A percentile compares a stretch with the other conserved stretches of the same genome.
These are phyloP conservation scores for Falco cherrug DNA, from an alignment of 2,797 vertebrate genomes.

Conservation along the genomic window DNA sequence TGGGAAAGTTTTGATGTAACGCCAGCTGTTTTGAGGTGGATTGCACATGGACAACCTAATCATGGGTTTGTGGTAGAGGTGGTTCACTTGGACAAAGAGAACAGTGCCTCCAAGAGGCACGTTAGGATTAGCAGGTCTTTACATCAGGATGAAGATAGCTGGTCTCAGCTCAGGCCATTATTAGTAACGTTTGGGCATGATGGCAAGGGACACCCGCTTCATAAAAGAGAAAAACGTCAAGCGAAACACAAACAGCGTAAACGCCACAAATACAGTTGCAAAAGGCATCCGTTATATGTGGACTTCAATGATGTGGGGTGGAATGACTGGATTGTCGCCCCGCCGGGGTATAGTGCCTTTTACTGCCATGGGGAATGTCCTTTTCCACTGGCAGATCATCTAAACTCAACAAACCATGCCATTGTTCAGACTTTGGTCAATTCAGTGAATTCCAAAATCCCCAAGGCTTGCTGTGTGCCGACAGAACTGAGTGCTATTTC, in stretches of 20 bases:
- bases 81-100: slow-evolving; percentile 84
- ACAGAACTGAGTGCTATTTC: slow-evolving; percentile 98
- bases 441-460: slow-evolving; percentile 98
- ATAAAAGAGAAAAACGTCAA: slow-evolving; percentile 93
- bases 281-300: slow-evolving; percentile 93
- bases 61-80: slow-evolving; percentile 97
- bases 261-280: slow-evolving; percentile 93
- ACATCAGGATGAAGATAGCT: slow-evolving; percentile 89
- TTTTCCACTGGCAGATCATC: slow-evolving; percentile 95
- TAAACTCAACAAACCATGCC: slow-evolving; percentile 97
- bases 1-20: slow-evolving; percentile 99
- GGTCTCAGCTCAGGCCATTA: slow-evolving; percentile 92
- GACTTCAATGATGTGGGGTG: slow-evolving; percentile 99
- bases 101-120: slow-evolving; percentile 83
- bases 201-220: slow-evolving; percentile 91
- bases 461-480: slow-evolving; percentile 96
- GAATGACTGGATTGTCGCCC: slow-evolving; percentile 99
- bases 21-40: slow-evolving; percentile 92
- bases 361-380: slow-evolving; percentile 99
- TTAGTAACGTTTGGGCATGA: slow-evolving; percentile 96
- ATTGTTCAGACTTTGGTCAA: slow-evolving; percentile 99
- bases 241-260: slow-evolving; percentile 88
- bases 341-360: slow-evolving; percentile 96
- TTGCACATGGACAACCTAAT: slow-evolving; percentile 87
- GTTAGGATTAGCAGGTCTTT: slow-evolving; percentile 96